Base-by-base conservation (phyloP, 2,113 vertebrate species). In the Nanorana parkeri region DNA sequence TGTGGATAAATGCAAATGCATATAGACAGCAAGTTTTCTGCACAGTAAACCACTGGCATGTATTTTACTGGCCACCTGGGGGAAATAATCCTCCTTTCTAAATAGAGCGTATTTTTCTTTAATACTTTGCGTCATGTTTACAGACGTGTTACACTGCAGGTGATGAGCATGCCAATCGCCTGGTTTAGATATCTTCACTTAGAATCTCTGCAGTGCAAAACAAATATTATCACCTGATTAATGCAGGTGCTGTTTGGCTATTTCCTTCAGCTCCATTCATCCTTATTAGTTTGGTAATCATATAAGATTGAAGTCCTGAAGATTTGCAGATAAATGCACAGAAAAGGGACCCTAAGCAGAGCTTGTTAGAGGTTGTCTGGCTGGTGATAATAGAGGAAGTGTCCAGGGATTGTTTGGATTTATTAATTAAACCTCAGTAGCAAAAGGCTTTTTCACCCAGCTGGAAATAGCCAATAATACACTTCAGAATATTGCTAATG, bases 381-480 rank as follows among this genome's bases (percentile, higher is more conserved):
- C 7, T 47, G 71, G 13, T 80, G 47, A 79, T 68, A 68, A 61
- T 60, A 20, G 32, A 32, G 65, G 51, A 36, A 11, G 13, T 61
- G 67, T 32, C 54, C 29, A 29, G 28, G 21, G 26, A 54, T 36
- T 60, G 36, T 51, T 83, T 67, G 71, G 76, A 28, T 83, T 76
- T 83, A 68, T 68, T 82, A 74, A 75, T 75, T 76, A 83, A 83
- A 76, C 63, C 24, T 55, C 52, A 32, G 36, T 21, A 83, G 55
- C 24, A 74, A 26, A 76, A 83, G 47, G n/a, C 61, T 63, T 67
- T 67, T 67, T 56, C 72, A 47, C 64, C 52, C 63, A 68, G 71
- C 80, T 83, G 72, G 63, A 83, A 68, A 68, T 83, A 63, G 56
- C 51, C 80, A 83, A 68, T 68, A 64, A 68, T 75, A 56, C 24